Evolutionary conservation across 2,888 invertebrate species (phyloP), one percentile per base, ranked within the genome.

Genomic region (Amphiduros pacificus): DNA sequence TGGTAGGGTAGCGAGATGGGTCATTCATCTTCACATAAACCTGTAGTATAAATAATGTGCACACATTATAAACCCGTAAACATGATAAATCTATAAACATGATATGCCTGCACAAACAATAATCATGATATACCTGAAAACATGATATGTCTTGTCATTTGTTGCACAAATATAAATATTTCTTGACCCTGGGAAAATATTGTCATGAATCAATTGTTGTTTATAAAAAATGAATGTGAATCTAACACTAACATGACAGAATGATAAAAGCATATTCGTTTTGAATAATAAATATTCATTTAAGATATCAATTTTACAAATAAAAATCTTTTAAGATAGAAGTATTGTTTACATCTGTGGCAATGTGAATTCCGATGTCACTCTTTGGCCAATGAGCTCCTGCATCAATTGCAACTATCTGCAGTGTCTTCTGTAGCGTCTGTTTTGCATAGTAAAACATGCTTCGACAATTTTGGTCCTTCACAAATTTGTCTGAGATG

Each of bases 21-120:
- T 73, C 66, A 68, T 74, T 71, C 78, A 78, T 78, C 61, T 77
- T 75, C 32, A 59, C 40, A 36, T 40, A 59, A 4, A 53, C 59
- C 59, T 51, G n/a, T n/a, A n/a, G n/a, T n/a, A n/a, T n/a, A n/a
- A n/a, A 48, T 48, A 9, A 48, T 9, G 22, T 36, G 11, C 36
- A 36, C 36, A 36, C 36, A 36, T 36, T 36, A 17, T 11, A 36
- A 9, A 9, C 17, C 17, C 17, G 17, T 36, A 11, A 36, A 11
- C 36, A 36, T 36, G n/a, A n/a, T n/a, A n/a, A n/a, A n/a, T n/a
- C n/a, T n/a, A n/a, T n/a, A n/a, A n/a, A n/a, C n/a, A n/a, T n/a
- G n/a, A n/a, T n/a, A n/a, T n/a, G n/a, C n/a, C n/a, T n/a, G n/a
- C n/a, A n/a, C n/a, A n/a, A n/a, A n/a, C n/a, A n/a, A n/a, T n/a